Percentiles rank a stretch among this genome's conserved stretches.
Conservation (phyloP, 2,888 invertebrate genomes). For the Augiades crinisus region DNA sequence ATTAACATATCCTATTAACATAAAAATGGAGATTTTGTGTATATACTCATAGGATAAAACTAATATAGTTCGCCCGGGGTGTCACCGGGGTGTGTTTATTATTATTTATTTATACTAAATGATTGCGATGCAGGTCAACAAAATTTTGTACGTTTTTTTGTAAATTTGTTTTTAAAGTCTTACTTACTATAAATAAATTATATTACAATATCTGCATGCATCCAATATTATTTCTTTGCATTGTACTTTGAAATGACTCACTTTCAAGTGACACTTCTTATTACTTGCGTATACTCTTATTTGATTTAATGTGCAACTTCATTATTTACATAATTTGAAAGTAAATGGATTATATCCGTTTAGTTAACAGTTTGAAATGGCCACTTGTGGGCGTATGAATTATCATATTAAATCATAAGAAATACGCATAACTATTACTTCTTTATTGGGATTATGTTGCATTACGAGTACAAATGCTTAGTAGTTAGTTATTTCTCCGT, state of each 20-base stretch:
- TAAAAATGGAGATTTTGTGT: no score
- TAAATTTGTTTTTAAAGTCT: no score
- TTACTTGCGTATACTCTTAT: neutral
- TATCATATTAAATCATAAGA: neutral
- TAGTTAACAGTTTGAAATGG: no score
- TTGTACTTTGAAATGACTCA: constrained; percentile 14
- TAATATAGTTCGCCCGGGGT: no score
- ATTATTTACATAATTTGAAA: no score
- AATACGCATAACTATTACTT: neutral
- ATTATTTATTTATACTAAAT: no score
- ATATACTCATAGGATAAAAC: no score
- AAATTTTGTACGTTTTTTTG: no score
- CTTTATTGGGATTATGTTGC: constrained; percentile 1
- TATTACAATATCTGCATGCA: constrained; percentile 3
- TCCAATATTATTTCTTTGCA: neutral
- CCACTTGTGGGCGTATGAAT: no score
- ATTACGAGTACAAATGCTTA: constrained; percentile 4
- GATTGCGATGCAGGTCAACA: no score
- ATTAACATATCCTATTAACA: no score
- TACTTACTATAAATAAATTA: neutral
- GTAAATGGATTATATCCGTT: neutral
- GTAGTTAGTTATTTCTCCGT: constrained; percentile 35
- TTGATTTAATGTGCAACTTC: neutral
- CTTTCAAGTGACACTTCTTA: constrained; percentile 12
- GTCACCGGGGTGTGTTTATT: no score